These are phyloP conservation scores for Echinarachnius parma DNA, from an alignment of 53 echinoderm and acorn worm genomes.

Conservation along the genomic window DNA sequence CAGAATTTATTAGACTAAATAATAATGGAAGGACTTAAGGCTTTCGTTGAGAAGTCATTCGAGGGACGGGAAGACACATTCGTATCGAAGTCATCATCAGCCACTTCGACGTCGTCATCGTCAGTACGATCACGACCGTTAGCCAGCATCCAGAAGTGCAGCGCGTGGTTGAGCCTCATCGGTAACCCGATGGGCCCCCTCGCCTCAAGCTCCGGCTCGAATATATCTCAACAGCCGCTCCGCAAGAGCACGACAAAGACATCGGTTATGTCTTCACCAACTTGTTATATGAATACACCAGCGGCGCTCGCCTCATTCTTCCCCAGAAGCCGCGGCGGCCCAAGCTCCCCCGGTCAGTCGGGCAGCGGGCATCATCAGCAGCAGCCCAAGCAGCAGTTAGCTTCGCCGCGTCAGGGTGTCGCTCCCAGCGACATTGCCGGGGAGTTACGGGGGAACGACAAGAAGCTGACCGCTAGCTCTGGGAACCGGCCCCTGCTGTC, in stretches of 20 bases:
- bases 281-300: not conserved
- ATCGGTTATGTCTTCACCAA: too few species aligned
- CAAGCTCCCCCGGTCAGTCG: not conserved
- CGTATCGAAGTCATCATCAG: slow-evolving; percentile 12
- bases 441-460: slow-evolving; percentile 1
- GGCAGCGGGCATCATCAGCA: slow-evolving; percentile 16
- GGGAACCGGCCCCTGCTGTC: slow-evolving; percentile 22
- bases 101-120: slow-evolving; percentile 21
- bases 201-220: slow-evolving; percentile 16
- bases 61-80: slow-evolving; percentile 60
- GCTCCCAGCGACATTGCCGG: slow-evolving; percentile 13
- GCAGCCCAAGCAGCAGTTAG: slow-evolving; percentile 19
- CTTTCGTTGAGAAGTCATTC: slow-evolving; percentile 96
- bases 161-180: slow-evolving; percentile 78
- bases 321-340: slow-evolving; percentile 29
- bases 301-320: slow-evolving; percentile 8
- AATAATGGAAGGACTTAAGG: slow-evolving; percentile 90
- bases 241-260: not conserved
- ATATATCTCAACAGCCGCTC: not conserved
- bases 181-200: slow-evolving; percentile 8
- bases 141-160: slow-evolving; percentile 72
- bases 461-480: not conserved
- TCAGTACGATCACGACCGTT: slow-evolving; percentile 44
- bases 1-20: too few species aligned
- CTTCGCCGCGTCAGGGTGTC: slow-evolving; percentile 34